Evolutionary conservation across 2,113 vertebrate species (phyloP), one percentile per base, ranked within the genome.

Genomic region (Danionella cerebrum): DNA sequence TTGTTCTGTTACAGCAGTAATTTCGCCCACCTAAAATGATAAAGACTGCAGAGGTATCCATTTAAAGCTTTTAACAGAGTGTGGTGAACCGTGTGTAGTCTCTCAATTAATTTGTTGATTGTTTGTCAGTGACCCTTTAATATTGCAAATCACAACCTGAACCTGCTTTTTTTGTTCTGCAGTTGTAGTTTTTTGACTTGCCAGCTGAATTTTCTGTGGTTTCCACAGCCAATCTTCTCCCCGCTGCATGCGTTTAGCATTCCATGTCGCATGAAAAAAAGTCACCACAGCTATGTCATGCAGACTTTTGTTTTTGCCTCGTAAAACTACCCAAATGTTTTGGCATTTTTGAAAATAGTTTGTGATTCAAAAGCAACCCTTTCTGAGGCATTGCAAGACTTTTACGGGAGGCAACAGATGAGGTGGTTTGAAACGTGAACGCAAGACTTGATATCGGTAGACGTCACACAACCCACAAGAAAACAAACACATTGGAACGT

Each of bases 251-350:
- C 57, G 65, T 69, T 68, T 64, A 68, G 65, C 39, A 42, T 68
- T n/a, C 65, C 19, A 16, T 73, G 65, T 64, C 53, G 63, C 45
- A 48, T 50, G 50, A 63, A 54, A n/a, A n/a, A 51, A 57, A 42
- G 52, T 18, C 21, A 64, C 71, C 71, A 69, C 71, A 73, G 50
- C 65, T 64, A 64, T 68, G 71, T 57, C 65, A 73, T 38, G 51
- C 44, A 47, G 11, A 64, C 18, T 64, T 69, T 69, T 64, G 57
- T 63, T 57, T 69, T 73, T 45, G 50, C 50, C 51, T 31, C 57
- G 18, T 68, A 69, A 69, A 74, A 29, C 48, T 44, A 52, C 52
- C 72, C 44, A 35, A 51, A 74, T 36, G 51, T 54, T 42, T 41
- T 44, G 65, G 51, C 22, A 42, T 69, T 25, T 68, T 47, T 9